Conservation (phyloP, 1,140 invertebrate species). For the Meloidogyne floridensis region DNA sequence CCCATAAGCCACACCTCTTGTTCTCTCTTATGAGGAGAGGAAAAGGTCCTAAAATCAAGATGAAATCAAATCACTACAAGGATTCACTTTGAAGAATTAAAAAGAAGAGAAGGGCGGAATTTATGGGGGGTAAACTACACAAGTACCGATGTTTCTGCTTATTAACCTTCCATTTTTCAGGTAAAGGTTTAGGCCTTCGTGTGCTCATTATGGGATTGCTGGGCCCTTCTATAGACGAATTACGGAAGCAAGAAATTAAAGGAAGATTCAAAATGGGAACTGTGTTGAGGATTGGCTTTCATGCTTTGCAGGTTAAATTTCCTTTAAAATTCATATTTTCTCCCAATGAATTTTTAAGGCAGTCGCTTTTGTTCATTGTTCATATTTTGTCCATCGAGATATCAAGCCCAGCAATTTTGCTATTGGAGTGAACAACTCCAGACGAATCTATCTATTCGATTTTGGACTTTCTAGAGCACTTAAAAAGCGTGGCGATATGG, state of each 20-base stretch:
- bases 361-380: neutral
- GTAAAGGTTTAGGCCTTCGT: neutral
- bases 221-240: neutral
- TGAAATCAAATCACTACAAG: too few species aligned
- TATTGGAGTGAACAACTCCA: neutral
- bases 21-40: too few species aligned
- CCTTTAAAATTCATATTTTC: too few species aligned
- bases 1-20: too few species aligned
- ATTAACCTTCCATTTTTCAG: neutral
- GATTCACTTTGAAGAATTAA: too few species aligned
- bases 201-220: neutral
- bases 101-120: too few species aligned
- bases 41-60: too few species aligned
- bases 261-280: neutral
- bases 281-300: neutral
- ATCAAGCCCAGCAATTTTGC: slow-evolving; percentile 3
- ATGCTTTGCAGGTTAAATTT: neutral
- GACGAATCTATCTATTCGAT: slow-evolving; percentile 1
- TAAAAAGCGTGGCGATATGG: neutral
- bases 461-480: neutral
- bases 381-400: slow-evolving; percentile 9
- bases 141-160: too few species aligned
- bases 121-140: too few species aligned
- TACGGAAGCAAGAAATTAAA: neutral
- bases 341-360: neutral